Conservation (phyloP, 2,113 vertebrate genomes). For the Phaetusa simplex region DNA sequence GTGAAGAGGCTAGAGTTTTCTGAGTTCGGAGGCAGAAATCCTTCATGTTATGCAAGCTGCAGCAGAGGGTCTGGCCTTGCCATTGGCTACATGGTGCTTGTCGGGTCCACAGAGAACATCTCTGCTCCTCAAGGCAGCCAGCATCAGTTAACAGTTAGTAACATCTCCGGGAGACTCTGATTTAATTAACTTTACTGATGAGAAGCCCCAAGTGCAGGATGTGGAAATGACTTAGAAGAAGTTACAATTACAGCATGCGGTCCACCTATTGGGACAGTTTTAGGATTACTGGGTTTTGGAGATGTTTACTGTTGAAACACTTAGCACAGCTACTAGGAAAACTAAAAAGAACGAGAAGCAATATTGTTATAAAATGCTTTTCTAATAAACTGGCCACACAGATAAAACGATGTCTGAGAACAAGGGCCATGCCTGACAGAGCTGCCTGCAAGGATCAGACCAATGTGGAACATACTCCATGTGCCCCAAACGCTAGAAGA, state of each 20-base stretch:
- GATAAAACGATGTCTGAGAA: background rate
- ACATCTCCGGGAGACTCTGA: background rate
- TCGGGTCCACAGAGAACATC: fast-evolving
- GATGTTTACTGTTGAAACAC: background rate
- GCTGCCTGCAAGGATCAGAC: background rate
- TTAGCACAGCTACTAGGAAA: background rate
- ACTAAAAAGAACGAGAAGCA: background rate
- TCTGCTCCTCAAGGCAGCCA: background rate
- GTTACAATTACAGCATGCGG: background rate
- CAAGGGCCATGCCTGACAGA: fast-evolving
- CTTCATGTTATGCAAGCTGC: background rate
- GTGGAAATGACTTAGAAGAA: background rate
- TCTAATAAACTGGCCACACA: fast-evolving
- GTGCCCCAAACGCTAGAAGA: background rate
- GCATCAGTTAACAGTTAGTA: background rate
- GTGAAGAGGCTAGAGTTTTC: background rate
- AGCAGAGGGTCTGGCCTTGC: background rate
- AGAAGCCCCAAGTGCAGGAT: background rate
- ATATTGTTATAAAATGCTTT: background rate
- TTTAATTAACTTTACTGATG: background rate
- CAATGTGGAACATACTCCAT: background rate
- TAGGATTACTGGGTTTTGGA: background rate
- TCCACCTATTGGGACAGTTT: background rate
- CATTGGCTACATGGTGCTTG: fast-evolving
- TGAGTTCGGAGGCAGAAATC: background rate